Conservation (phyloP, 2,888 invertebrate species). For the Zaprionus lineosus region DNA sequence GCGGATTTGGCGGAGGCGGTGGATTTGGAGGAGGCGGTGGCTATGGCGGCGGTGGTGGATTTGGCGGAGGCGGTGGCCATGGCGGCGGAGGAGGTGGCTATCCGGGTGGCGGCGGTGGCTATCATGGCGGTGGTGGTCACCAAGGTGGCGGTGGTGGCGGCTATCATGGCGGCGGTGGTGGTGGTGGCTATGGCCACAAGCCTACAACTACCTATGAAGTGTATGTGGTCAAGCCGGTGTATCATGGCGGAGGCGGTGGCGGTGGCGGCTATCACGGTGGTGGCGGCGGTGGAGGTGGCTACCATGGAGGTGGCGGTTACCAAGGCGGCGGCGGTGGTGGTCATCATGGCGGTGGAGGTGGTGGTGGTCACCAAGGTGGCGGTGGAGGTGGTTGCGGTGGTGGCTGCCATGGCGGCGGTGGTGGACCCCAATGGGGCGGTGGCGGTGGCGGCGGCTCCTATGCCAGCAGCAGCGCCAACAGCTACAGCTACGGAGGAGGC, state of each 20-base stretch:
- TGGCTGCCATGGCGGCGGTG: slow-evolving; percentile 13
- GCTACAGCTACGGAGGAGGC: slow-evolving; percentile 24
- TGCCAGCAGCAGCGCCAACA: background rate
- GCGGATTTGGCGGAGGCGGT: slow-evolving; percentile 21
- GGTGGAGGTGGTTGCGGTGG: slow-evolving; percentile 22
- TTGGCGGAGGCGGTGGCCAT: slow-evolving; percentile 29
- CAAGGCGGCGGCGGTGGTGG: slow-evolving; percentile 36
- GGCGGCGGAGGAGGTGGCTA: slow-evolving; percentile 26
- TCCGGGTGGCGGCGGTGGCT: slow-evolving; percentile 27
- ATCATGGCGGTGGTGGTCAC: slow-evolving; percentile 22
- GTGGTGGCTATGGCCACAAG: slow-evolving; percentile 24
- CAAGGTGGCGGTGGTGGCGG: slow-evolving; percentile 29
- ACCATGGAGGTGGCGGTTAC: slow-evolving; percentile 23
- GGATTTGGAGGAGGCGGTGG: too few relatives aligned
- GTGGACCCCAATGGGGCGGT: slow-evolving; percentile 16
- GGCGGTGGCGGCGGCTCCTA: slow-evolving; percentile 20
- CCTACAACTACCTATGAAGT: slow-evolving; percentile 22
- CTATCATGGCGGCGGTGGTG: slow-evolving; percentile 33
- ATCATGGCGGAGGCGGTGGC: slow-evolving; percentile 7
- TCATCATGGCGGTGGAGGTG: slow-evolving; percentile 12
- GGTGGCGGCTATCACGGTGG: slow-evolving; percentile 7
- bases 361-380: slow-evolving; percentile 15
- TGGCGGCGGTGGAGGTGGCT: slow-evolving; percentile 24
- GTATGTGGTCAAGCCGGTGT: slow-evolving; percentile 33
- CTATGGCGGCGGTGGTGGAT: slow-evolving; percentile 24